These are phyloP conservation scores for Patiria miniata DNA, from an alignment of 35 echinoderm and acorn worm genomes.

Conservation along the genomic window DNA sequence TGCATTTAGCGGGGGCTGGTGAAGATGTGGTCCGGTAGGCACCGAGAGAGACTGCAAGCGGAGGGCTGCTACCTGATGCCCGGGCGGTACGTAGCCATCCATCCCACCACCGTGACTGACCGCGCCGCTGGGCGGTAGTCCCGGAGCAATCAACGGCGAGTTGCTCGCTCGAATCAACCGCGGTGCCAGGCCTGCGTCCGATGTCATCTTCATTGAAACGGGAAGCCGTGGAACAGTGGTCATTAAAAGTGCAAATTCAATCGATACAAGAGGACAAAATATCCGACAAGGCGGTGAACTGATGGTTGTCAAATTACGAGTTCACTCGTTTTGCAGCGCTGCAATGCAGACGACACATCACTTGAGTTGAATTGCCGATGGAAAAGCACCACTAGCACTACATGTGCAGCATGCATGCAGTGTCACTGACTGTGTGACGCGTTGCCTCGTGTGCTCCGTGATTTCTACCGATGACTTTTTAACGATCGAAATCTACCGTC, in stretches of 20 bases:
- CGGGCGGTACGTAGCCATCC: background rate
- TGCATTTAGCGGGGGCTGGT: background rate
- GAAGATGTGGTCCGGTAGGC: background rate
- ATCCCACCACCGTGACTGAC: background rate
- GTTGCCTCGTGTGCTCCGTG: too few relatives aligned
- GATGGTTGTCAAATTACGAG: too few relatives aligned
- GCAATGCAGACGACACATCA: background rate
- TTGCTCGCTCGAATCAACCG: background rate
- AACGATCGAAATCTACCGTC: too few relatives aligned
- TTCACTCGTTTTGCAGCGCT: too few relatives aligned
- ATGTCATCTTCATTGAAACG: slow-evolving; percentile 26
- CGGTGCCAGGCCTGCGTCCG: background rate
- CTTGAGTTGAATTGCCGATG: background rate
- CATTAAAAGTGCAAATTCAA: background rate
- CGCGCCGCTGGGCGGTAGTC: background rate
- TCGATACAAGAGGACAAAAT: background rate
- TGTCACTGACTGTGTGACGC: too few relatives aligned
- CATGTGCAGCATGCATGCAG: too few relatives aligned
- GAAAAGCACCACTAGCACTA: too few relatives aligned
- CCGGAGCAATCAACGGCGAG: background rate
- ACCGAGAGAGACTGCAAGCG: slow-evolving; percentile 20
- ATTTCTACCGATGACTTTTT: too few relatives aligned
- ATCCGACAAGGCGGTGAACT: too few relatives aligned
- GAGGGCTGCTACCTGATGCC: slow-evolving; percentile 1
- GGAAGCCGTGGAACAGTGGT: background rate